Conservation (phyloP, 2,113 vertebrate genomes). For the Malurus alboscapulatus region DNA sequence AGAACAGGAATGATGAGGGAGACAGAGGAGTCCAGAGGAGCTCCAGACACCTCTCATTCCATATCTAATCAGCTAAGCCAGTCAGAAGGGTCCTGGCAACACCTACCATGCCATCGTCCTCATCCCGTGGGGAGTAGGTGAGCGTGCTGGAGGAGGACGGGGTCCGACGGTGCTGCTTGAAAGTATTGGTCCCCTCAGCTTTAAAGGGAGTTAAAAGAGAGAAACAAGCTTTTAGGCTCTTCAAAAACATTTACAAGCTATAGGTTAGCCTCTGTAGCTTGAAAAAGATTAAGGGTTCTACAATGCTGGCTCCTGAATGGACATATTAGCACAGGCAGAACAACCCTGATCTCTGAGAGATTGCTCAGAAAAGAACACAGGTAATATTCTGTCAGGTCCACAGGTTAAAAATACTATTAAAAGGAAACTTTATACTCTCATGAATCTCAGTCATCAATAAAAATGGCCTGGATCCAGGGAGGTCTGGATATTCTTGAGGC, state of each 20-base stretch:
- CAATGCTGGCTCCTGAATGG: background rate
- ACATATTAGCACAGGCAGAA: background rate
- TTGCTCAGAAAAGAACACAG: background rate
- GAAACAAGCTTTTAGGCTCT: background rate
- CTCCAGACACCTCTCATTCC: background rate
- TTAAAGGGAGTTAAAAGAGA: background rate
- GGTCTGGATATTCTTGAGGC: background rate
- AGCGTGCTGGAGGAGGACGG: conserved; percentile 94
- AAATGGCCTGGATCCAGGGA: background rate
- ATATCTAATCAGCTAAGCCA: background rate
- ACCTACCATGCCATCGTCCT: conserved; percentile 94
- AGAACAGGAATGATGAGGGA: background rate
- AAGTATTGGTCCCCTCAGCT: conserved; percentile 85
- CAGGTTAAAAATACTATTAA: background rate
- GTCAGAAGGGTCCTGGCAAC: background rate
- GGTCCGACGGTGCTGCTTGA: conserved; percentile 92
- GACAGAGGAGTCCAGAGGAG: background rate
- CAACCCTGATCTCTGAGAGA: background rate
- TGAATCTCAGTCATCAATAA: background rate
- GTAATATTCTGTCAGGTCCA: background rate
- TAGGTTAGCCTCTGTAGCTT: background rate
- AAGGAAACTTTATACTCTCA: background rate
- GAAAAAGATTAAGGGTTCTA: background rate
- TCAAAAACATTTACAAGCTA: background rate
- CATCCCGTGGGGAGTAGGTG: conserved; percentile 89